These are phyloP conservation scores for Margaritifera margaritifera DNA, from an alignment of 2,888 invertebrate genomes.

Conservation along the genomic window DNA sequence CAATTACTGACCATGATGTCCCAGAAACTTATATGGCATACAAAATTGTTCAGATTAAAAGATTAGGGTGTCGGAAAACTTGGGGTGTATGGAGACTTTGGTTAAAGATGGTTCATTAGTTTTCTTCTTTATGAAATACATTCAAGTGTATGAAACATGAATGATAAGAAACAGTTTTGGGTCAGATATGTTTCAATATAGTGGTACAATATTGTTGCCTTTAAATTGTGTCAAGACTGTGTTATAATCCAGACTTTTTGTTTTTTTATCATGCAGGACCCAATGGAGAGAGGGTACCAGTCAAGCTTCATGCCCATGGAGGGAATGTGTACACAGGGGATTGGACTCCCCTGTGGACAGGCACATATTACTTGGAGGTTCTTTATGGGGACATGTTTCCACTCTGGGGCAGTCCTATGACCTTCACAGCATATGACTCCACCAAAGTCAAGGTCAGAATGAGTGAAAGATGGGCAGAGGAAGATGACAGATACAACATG, in stretches of 20 bases:
- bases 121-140: too few relatives aligned
- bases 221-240: too few relatives aligned
- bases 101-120: too few relatives aligned
- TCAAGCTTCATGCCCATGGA: constrained; percentile 69
- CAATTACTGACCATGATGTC: too few relatives aligned
- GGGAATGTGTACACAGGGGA: constrained; percentile 47
- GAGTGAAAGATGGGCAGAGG: constrained; percentile 15
- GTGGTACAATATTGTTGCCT: too few relatives aligned
- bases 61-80: too few relatives aligned
- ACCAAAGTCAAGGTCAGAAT: constrained; percentile 86
- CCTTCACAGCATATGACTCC: constrained; percentile 81
- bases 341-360: constrained; percentile 48
- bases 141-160: too few relatives aligned
- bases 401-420: constrained; percentile 72
- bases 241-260: neutral
- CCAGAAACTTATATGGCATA: too few relatives aligned
- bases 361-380: constrained; percentile 34
- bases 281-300: constrained; percentile 74
- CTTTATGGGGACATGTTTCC: constrained; percentile 39
- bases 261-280: constrained; percentile 81
- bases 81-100: too few relatives aligned
- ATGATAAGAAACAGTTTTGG: too few relatives aligned
- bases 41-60: too few relatives aligned
- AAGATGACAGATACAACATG: constrained; percentile 31
- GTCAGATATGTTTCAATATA: too few relatives aligned